Percentiles rank a stretch among this genome's conserved stretches.
These are phyloP conservation scores for Amblyopsis hoosieri DNA, from an alignment of 2,797 vertebrate species.

Conservation along the genomic window DNA sequence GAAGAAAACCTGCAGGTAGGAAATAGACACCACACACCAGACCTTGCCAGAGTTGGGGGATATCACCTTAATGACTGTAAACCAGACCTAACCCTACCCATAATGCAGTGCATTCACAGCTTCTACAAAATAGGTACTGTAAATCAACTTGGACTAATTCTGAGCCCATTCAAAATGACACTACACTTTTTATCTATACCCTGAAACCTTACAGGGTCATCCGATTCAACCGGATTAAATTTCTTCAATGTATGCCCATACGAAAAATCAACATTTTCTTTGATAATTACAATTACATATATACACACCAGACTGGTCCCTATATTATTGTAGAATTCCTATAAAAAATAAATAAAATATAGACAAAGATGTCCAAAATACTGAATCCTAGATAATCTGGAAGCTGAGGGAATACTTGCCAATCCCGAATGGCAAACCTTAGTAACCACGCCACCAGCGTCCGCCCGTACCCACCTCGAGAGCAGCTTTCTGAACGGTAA, in stretches of 20 bases:
- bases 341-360: no score
- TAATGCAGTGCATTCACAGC: neutral
- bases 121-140: neutral
- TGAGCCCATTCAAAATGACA: no score
- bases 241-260: no score
- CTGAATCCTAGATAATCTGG: neutral
- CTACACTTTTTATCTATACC: no score
- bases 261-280: no score
- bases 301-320: no score
- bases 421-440: no score
- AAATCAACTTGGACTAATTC: neutral
- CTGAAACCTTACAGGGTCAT: no score
- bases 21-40: constrained; percentile 76
- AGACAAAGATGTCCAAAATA: neutral
- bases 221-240: no score
- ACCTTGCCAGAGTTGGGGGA: constrained; percentile 61
- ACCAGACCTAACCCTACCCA: neutral
- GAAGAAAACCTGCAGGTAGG: constrained; percentile 82
- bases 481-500: constrained; percentile 93
- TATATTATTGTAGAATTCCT: no score
- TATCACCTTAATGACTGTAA: constrained; percentile 30
- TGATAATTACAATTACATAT: no score
- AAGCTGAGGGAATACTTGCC: no score
- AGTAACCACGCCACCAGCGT: neutral
- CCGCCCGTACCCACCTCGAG: constrained; percentile 82